phyloP scores from a whole-genome alignment of 2,888 invertebrate genomes.

The Coleophora flavipennella region DNA sequence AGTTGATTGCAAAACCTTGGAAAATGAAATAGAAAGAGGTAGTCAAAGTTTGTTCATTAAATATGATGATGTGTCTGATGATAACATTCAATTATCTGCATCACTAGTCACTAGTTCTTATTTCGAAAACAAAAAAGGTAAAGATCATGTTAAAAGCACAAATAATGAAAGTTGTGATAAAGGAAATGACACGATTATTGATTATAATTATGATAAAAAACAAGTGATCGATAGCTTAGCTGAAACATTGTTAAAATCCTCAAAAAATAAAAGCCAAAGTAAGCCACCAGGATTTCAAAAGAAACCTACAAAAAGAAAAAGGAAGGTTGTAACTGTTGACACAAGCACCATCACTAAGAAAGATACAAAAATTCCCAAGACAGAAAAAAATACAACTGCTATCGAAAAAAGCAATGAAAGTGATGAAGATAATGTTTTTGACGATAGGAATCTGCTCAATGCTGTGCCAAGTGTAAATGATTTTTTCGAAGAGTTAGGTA shows the following conservation, averaged over 20 bases:
- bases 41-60: constrained; percentile 39
- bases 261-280: constrained; percentile 38
- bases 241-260: constrained; percentile 50
- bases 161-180: constrained; percentile 13
- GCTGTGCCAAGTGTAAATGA: constrained; percentile 64
- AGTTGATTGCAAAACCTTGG: constrained; percentile 52
- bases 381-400: constrained; percentile 15
- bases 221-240: constrained; percentile 39
- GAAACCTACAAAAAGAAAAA: constrained; percentile 34
- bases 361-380: constrained; percentile 25
- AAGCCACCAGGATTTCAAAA: constrained; percentile 30
- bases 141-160: constrained; percentile 13
- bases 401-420: constrained; percentile 14
- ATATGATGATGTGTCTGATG: constrained; percentile 49
- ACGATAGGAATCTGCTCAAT: constrained; percentile 33
- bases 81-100: constrained; percentile 47
- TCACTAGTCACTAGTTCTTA: constrained; percentile 63
- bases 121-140: constrained; percentile 37
- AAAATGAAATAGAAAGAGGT: constrained; percentile 37
- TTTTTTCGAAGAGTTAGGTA: constrained; percentile 43
- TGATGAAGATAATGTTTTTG: constrained; percentile 25
- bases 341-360: constrained; percentile 25
- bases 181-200: constrained; percentile 15
- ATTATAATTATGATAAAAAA: constrained; percentile 17
- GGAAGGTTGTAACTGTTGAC: constrained; percentile 39